A percentile compares a stretch with the other conserved stretches of the same genome.
Conservation (phyloP, 1,140 invertebrate genomes). For the Vollenhovia emeryi region DNA sequence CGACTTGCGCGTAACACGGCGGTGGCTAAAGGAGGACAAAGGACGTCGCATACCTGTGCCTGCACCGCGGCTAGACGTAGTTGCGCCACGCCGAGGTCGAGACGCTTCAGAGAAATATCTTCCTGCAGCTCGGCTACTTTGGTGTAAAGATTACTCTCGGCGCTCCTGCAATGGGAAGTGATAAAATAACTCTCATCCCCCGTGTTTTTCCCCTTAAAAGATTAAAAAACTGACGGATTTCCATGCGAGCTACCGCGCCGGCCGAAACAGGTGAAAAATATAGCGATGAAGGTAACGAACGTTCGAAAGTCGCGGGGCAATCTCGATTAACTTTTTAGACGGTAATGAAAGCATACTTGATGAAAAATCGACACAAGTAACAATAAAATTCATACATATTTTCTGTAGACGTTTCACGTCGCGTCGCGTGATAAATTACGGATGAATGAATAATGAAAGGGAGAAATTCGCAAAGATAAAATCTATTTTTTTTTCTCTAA, state of each 20-base stretch:
- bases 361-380: not conserved
- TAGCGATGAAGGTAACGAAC: not conserved
- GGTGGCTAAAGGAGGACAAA: conserved; percentile 10
- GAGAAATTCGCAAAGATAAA: not conserved
- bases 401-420: not conserved
- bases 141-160: conserved; percentile 94
- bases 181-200: conserved; percentile 16
- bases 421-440: not conserved
- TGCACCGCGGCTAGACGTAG: conserved; percentile 95
- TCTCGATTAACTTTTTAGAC: not conserved
- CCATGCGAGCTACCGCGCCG: not conserved
- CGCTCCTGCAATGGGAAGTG: conserved; percentile 85
- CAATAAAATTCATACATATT: not conserved
- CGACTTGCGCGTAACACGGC: not conserved
- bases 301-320: not conserved
- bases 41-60: conserved; percentile 90
- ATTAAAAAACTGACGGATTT: conserved; percentile 42
- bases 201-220: conserved; percentile 18
- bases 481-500: not conserved
- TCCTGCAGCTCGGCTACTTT: conserved; percentile 98
- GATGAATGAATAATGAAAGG: no score
- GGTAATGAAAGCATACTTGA: not conserved
- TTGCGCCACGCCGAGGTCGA: conserved; percentile 95
- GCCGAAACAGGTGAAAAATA: not conserved
- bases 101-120: conserved; percentile 97